phyloP scores from a whole-genome alignment of 2,113 vertebrate species.

The Callocephalon fimbriatum region DNA sequence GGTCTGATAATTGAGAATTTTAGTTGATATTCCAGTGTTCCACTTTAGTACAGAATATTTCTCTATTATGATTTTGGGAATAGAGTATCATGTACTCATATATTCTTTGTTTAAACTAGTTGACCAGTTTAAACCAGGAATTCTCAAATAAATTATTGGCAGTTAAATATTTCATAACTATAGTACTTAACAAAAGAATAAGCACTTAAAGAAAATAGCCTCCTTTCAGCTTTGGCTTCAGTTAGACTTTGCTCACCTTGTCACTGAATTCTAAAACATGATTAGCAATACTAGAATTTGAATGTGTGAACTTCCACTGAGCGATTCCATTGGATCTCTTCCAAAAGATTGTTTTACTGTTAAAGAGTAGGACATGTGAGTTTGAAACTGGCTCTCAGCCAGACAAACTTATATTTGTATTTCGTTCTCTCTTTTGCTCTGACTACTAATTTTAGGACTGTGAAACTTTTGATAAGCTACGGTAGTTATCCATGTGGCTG shows the following conservation, averaged over 20 bases:
- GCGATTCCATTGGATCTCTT: constrained; percentile 1
- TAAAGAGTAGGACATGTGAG: constrained; percentile 26
- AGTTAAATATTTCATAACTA: constrained; percentile 42
- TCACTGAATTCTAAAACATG: constrained; percentile 53
- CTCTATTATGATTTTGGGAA: neutral
- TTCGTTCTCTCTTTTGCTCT: constrained; percentile 38
- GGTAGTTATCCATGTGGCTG: neutral
- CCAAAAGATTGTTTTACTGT: constrained; percentile 55
- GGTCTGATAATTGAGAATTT: neutral
- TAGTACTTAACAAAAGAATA: constrained; percentile 31
- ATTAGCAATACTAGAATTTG: constrained; percentile 33
- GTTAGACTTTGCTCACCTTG: constrained; percentile 45
- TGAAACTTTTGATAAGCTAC: constrained; percentile 46
- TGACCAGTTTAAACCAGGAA: constrained; percentile 9
- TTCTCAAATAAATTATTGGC: constrained; percentile 41
- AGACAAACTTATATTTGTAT: neutral
- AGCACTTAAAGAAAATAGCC: constrained; percentile 28
- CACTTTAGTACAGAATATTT: neutral
- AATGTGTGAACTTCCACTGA: constrained; percentile 14
- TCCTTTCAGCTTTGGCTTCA: constrained; percentile 15
- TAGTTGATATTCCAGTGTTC: neutral
- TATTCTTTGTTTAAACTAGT: constrained; percentile 36
- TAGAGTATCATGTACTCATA: neutral
- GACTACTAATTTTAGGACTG: constrained; percentile 61
- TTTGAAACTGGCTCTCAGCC: constrained; percentile 33